Conservation (phyloP, 2,888 invertebrate species). For the Hipparchia semele region DNA sequence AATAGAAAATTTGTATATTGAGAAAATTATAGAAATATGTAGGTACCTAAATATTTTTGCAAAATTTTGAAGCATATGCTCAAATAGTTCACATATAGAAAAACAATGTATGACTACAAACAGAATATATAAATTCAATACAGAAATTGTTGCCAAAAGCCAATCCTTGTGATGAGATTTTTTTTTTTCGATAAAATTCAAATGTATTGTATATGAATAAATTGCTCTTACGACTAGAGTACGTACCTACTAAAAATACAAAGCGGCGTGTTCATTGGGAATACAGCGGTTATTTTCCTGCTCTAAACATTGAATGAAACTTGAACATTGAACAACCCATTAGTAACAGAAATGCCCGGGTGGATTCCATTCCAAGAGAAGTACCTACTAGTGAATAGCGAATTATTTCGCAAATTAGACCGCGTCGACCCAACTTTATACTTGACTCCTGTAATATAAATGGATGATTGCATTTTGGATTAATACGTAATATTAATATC, state of each 20-base stretch:
- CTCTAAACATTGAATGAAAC: constrained; percentile 13
- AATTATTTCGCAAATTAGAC: constrained; percentile 22
- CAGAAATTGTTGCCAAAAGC: too few species aligned
- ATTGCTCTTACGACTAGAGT: neutral
- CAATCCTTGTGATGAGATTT: too few species aligned
- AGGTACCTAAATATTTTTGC: too few species aligned
- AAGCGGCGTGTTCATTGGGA: neutral
- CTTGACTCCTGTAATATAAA: neutral
- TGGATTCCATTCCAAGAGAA: constrained; percentile 13
- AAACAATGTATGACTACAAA: too few species aligned
- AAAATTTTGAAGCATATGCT: too few species aligned
- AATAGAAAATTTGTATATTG: too few species aligned
- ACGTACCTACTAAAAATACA: neutral
- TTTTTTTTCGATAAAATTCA: too few species aligned
- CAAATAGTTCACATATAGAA: too few species aligned
- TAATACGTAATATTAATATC: neutral
- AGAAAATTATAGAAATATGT: too few species aligned
- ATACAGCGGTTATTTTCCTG: constrained; percentile 12
- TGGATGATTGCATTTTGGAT: neutral
- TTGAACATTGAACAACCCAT: constrained; percentile 18
- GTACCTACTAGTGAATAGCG: constrained; percentile 10
- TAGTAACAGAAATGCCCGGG: constrained; percentile 18
- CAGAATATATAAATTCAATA: too few species aligned
- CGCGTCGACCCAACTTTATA: constrained; percentile 10
- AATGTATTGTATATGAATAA: neutral